phyloP scores from a whole-genome alignment of 2,113 vertebrate species.

The Osmerus mordax region DNA sequence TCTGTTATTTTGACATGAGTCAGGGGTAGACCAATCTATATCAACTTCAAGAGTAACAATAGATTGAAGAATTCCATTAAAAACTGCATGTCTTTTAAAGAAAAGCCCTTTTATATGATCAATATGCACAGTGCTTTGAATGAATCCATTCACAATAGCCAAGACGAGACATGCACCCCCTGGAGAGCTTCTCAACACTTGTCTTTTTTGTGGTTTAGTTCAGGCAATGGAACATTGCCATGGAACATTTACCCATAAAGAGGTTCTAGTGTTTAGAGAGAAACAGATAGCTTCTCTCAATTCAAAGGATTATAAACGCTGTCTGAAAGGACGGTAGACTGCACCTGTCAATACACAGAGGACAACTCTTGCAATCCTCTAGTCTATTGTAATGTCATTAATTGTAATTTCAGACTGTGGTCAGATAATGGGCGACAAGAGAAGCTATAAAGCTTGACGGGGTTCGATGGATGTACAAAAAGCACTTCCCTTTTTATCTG shows the following conservation, averaged over 20 bases:
- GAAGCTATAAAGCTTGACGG: constrained; percentile 12
- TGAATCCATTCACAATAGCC: constrained; percentile 31
- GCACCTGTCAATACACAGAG: not conserved
- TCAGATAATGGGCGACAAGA: constrained; percentile 10
- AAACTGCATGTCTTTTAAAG: constrained; percentile 29
- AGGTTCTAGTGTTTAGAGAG: constrained; percentile 9
- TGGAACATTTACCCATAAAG: not conserved
- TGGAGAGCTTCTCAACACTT: constrained; percentile 8
- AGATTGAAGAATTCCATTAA: constrained; percentile 26
- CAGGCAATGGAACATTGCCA: not conserved
- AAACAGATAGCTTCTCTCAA: not conserved
- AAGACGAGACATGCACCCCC: constrained; percentile 25
- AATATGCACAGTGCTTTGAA: constrained; percentile 41
- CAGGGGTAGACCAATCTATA: constrained; percentile 5
- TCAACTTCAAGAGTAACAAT: constrained; percentile 22
- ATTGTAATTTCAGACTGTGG: constrained; percentile 11
- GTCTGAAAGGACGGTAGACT: not conserved
- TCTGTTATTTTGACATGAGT: constrained; percentile 20
- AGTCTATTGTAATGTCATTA: constrained; percentile 6
- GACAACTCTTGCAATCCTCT: constrained; percentile 2
- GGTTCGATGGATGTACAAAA: constrained; percentile 6
- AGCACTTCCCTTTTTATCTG: constrained; percentile 17
- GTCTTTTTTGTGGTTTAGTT: constrained; percentile 27
- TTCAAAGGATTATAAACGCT: constrained; percentile 16
- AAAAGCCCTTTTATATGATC: constrained; percentile 50